Conservation (phyloP, 92 coral and sea anemone genomes). For the Umimayanthus chanpuru region DNA sequence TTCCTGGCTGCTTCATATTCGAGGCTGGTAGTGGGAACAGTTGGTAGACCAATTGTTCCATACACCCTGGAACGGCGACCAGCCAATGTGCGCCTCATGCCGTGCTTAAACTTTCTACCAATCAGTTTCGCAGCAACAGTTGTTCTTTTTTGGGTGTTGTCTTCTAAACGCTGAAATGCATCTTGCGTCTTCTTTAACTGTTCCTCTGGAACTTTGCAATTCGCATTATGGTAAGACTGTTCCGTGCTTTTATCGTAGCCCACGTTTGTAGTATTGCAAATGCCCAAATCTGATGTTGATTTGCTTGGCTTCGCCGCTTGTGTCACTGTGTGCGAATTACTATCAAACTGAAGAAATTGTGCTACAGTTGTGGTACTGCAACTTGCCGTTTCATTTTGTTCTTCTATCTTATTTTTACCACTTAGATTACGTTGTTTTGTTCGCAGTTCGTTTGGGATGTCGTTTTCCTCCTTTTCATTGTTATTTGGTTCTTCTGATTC, state of each 20-base stretch:
- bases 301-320: too few species aligned
- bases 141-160: not conserved
- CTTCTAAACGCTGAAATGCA: not conserved
- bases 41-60: not conserved
- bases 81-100: not conserved
- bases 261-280: not conserved
- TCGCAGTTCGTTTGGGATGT: not conserved
- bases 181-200: not conserved
- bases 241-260: not conserved
- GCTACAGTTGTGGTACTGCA: too few species aligned
- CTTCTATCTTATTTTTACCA: too few species aligned
- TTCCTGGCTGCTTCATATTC: constrained; percentile 29
- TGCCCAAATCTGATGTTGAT: not conserved
- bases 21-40: not conserved
- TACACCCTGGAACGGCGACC: constrained; percentile 34
- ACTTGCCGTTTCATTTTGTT: too few species aligned
- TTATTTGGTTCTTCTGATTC: not conserved
- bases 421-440: not conserved
- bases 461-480: not conserved
- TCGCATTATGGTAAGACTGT: not conserved
- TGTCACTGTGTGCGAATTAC: not conserved
- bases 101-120: constrained; percentile 9
- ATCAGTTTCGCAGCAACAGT: constrained; percentile 19
- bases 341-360: not conserved
- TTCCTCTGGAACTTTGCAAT: not conserved